phyloP scores from a whole-genome alignment of 2,113 vertebrate species.

The Psephotus haematonotus region DNA sequence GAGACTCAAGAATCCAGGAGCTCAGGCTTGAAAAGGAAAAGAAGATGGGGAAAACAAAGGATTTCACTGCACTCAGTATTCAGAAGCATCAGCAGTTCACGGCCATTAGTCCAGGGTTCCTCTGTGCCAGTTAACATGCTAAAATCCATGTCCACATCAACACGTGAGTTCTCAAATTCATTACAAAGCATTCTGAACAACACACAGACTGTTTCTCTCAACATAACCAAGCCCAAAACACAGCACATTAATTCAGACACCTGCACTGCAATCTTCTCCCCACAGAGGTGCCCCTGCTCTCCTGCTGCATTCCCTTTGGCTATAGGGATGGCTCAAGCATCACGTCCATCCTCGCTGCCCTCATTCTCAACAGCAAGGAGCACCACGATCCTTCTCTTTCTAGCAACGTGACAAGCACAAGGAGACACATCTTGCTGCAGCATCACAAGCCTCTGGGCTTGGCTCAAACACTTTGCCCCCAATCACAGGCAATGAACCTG shows the following conservation, averaged over 20 bases:
- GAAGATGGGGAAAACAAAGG: accelerated
- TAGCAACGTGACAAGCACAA: neutral
- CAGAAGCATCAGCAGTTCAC: neutral
- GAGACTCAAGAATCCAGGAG: neutral
- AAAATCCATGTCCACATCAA: neutral
- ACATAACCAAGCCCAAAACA: neutral
- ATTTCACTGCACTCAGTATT: neutral
- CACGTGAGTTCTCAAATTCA: neutral
- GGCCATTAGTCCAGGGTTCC: neutral
- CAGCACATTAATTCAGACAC: accelerated
- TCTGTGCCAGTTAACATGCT: neutral
- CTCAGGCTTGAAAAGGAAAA: neutral
- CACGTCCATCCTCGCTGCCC: neutral
- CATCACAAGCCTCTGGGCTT: neutral
- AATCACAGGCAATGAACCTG: accelerated
- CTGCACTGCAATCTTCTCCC: neutral
- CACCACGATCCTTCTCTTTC: neutral
- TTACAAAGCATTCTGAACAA: neutral
- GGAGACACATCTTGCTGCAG: neutral
- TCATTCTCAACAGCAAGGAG: neutral
- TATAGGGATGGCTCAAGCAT: neutral
- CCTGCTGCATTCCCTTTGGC: neutral
- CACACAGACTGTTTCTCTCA: neutral
- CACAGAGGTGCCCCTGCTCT: accelerated
- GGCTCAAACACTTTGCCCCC: neutral